Conservation (phyloP, 2,888 invertebrate genomes). For the Serrognathus titanus region DNA sequence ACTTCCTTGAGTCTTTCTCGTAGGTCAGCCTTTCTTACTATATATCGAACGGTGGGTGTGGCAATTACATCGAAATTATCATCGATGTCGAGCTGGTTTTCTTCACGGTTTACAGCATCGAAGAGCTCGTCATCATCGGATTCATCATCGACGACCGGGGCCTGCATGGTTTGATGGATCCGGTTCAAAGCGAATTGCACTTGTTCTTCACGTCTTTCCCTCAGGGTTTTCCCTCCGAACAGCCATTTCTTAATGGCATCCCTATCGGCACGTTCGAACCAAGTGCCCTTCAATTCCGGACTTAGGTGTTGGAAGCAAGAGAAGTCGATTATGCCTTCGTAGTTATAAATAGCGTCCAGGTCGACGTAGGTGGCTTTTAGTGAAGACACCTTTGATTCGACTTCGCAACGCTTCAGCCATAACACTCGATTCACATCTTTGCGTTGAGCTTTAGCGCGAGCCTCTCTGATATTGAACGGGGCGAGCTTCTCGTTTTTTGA, state of each 20-base stretch:
- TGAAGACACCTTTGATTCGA: background rate
- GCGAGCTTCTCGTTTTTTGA: constrained; percentile 58
- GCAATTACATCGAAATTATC: constrained; percentile 6
- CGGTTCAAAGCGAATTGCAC: too few species aligned
- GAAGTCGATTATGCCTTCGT: constrained; percentile 10
- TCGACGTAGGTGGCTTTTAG: constrained; percentile 1
- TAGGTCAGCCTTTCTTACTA: too few species aligned
- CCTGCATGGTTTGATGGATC: too few species aligned
- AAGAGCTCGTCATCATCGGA: constrained; percentile 12
- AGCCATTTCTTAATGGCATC: constrained; percentile 10
- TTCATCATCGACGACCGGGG: background rate
- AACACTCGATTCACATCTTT: background rate
- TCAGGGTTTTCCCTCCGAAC: background rate
- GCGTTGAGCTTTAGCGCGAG: background rate
- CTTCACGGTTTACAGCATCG: constrained; percentile 11
- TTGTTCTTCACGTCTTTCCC: too few species aligned
- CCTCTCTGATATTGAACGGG: constrained; percentile 7
- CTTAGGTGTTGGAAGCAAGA: background rate
- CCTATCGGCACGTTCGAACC: constrained; percentile 1
- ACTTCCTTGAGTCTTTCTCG: too few species aligned
- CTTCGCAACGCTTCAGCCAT: background rate
- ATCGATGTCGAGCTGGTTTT: constrained; percentile 8
- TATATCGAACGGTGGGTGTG: too few species aligned
- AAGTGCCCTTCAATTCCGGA: constrained; percentile 8
- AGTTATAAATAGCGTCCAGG: constrained; percentile 1